phyloP scores from a whole-genome alignment of 2,888 invertebrate genomes.

The Carcina quercana region DNA sequence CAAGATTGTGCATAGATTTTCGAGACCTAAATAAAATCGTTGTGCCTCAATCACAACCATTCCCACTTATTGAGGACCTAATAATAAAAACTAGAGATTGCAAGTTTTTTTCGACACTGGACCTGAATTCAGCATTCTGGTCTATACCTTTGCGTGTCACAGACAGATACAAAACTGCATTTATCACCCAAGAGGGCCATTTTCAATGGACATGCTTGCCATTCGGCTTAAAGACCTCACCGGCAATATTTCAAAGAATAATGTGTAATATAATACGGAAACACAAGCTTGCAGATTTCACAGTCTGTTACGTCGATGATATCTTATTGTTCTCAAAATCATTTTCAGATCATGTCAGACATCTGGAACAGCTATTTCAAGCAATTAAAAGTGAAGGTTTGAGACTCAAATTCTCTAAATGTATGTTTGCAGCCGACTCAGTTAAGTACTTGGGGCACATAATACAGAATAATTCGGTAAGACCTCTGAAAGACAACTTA shows the following conservation, averaged over 20 bases:
- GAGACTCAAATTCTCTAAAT: conserved; percentile 21
- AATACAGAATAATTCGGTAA: conserved; percentile 20
- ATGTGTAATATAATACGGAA: conserved; percentile 13
- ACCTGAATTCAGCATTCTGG: conserved; percentile 35
- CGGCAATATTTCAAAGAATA: conserved; percentile 24
- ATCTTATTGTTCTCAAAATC: conserved; percentile 3
- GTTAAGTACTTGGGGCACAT: conserved; percentile 22
- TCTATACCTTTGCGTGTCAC: conserved; percentile 25
- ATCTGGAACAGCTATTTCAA: conserved; percentile 10
- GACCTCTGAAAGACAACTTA: conserved; percentile 21
- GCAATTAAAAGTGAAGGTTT: conserved; percentile 21
- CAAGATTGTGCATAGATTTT: conserved; percentile 28
- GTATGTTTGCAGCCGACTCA: conserved; percentile 18
- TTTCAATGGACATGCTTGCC: conserved; percentile 20
- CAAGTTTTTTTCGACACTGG: conserved; percentile 23
- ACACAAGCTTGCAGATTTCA: conserved; percentile 6
- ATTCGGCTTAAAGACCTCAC: conserved; percentile 24
- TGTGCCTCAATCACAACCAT: conserved; percentile 23
- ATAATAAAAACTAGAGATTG: conserved; percentile 14
- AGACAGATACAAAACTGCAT: conserved; percentile 25
- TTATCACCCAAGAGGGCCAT: conserved; percentile 6
- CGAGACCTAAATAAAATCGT: conserved; percentile 24
- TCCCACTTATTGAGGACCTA: conserved; percentile 25
- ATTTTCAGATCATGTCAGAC: conserved; percentile 4
- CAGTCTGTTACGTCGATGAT: conserved; percentile 7